Evolutionary conservation across 2,888 invertebrate genomes (phyloP).

Genomic region (Dynastes grantii): DNA sequence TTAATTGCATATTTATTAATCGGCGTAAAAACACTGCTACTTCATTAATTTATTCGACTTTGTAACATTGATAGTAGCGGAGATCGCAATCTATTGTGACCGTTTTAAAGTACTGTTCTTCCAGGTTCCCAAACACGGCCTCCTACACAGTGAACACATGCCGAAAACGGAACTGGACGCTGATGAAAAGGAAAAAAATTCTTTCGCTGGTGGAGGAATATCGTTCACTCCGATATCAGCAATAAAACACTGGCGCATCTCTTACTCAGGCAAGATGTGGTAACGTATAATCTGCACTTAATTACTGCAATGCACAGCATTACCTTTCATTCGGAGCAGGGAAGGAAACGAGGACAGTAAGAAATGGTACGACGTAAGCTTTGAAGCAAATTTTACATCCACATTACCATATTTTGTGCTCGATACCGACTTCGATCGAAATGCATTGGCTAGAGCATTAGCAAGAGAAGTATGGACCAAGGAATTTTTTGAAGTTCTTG

Average conservation of each 20-base stretch:
- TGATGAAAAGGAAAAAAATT: slow-evolving; percentile 68
- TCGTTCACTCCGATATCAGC: slow-evolving; percentile 78
- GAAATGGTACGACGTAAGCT: slow-evolving; percentile 71
- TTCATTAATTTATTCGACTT: no score
- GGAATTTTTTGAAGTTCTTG: slow-evolving; percentile 77
- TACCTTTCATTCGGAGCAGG: slow-evolving; percentile 13
- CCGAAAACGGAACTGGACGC: slow-evolving; percentile 80
- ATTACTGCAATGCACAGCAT: not conserved
- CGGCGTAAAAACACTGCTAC: no score
- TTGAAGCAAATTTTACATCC: slow-evolving; percentile 78
- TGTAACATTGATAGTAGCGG: no score
- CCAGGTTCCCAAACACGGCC: slow-evolving; percentile 79
- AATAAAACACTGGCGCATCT: slow-evolving; percentile 83
- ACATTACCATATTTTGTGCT: slow-evolving; percentile 80
- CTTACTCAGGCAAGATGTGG: slow-evolving; percentile 81
- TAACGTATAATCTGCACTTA: slow-evolving; percentile 59
- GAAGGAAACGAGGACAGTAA: slow-evolving; percentile 33
- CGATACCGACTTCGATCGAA: slow-evolving; percentile 80
- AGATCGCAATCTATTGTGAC: no score
- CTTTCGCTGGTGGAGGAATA: slow-evolving; percentile 82
- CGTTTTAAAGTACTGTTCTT: slow-evolving; percentile 49
- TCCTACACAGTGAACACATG: slow-evolving; percentile 79
- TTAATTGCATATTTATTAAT: no score
- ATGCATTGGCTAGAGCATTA: slow-evolving; percentile 80
- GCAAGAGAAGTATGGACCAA: slow-evolving; percentile 84